Base-by-base conservation (phyloP, 92 coral and sea anemone genomes). In the Montipora capitata region DNA sequence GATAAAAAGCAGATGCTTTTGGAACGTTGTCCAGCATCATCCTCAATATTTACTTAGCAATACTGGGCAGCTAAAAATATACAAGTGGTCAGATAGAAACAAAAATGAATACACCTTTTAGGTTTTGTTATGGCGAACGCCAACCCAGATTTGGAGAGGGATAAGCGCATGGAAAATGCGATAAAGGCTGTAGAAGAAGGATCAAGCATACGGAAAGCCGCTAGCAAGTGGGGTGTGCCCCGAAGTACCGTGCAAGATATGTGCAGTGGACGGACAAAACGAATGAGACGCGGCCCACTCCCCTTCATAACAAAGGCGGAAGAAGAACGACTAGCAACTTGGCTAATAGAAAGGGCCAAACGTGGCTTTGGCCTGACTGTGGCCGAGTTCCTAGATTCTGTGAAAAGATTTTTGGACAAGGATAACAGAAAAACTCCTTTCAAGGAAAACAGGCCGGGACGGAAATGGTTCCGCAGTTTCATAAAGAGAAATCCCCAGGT, bases 401-500 rank as follows among this genome's bases (percentile, higher is more conserved):
- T 88, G 5, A 66, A 88, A 56, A 0, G 27, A 15, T 78, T 92
- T 16, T 4, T 82, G 9, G 73, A 89, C 10, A 83, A 83, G 68
- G 90, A 78, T 18, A 42, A 74, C 3, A 79, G 85, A 11, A 65
- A n/a, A 16, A 56, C 84, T 10, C 79, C 38, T 4, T 85, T 86
- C 16, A 85, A 66, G 7, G 83, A 51, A n/a, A 85, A 84, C 82
- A 85, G 81, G 64, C 90, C 86, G 3, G 91, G 87, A 2, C 45
- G 65, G 49, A 81, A 81, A 43, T 91, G 91, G 84, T 91, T 76
- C n/a, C 58, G 79, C 57, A 76, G 94, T 27, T 78, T 91, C 59
- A 15, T 76, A 5, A 81, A 70, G 40, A 66, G 95, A 41, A 92
- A 92, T 62, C 82, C 82, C 2, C n/a, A 56, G 12, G 75, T 91